Evolutionary conservation across 2,888 invertebrate species (phyloP), one percentile per base, ranked within the genome.

Genomic region (Phania funesta): DNA sequence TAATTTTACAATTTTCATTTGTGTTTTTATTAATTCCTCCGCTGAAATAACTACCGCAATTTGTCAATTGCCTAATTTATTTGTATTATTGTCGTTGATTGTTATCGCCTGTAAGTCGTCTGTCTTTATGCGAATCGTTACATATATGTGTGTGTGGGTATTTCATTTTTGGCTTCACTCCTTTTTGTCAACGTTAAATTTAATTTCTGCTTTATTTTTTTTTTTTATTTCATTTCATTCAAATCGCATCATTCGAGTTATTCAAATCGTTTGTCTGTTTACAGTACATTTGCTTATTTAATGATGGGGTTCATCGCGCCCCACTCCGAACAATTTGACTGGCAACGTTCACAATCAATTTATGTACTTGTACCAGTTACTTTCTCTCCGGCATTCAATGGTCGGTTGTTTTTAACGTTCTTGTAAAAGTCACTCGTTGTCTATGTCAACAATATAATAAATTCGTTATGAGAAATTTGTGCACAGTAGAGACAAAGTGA

Each of bases 231-330:
- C 16, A 8, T 54, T 60, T 64, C 35, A 74, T 73, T 74, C 68
- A 77, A 64, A 77, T 73, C 77, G 62, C 77, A 71, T 76, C 65
- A 56, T 56, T 50, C 56, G 54, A 82, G 65, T 78, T 89, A 90
- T 90, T 90, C 90, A 90, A 89, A 89, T 87, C 90, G 90, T 90
- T 82, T 89, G 89, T 88, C 89, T 89, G 88, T 90, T 90, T 90
- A 89, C 90, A 90, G 90, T 90, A 89, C 89, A 90, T 90, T 90
- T 90, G 89, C 89, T 89, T 90, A 90, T 88, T 90, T 90, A 90
- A 90, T 90, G 90, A 90, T 86, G 77, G 67, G 58, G 48, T 58
- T 56, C 64, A 67, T 60, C 46, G 24, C 24, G 64, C 13, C 24
- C 60, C 29, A 56, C 50, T 50, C 60, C 32, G 35, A n/a, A 32